Evolutionary conservation across 1,140 invertebrate genomes (phyloP).

Genomic region (Sitobion miscanthi): DNA sequence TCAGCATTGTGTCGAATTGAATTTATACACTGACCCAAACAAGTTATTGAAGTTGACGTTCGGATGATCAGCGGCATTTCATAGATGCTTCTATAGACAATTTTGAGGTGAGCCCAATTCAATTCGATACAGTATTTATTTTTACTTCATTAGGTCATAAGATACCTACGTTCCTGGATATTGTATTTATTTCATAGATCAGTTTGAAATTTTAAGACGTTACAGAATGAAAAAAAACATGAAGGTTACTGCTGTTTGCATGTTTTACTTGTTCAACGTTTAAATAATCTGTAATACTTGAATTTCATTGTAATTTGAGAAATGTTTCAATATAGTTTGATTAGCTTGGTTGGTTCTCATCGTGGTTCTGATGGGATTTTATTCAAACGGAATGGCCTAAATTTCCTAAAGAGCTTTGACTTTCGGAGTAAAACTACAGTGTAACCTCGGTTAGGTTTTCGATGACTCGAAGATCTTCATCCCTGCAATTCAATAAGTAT

Average conservation of each 20-base stretch:
- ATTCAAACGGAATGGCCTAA: neutral
- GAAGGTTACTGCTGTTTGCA: neutral
- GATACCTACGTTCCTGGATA: neutral
- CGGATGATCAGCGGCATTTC: neutral
- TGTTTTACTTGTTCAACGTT: neutral
- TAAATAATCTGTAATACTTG: neutral
- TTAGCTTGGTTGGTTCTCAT: neutral
- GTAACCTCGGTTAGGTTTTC: too few relatives aligned
- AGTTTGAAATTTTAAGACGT: neutral
- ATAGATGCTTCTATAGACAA: neutral
- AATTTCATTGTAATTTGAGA: neutral
- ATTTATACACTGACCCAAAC: neutral
- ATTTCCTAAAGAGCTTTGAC: neutral
- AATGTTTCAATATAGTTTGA: neutral
- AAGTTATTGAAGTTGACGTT: neutral
- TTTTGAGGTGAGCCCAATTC: neutral
- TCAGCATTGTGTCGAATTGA: neutral
- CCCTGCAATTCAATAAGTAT: too few relatives aligned
- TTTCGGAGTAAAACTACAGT: neutral
- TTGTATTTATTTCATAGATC: neutral
- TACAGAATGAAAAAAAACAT: neutral
- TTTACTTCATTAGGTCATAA: neutral
- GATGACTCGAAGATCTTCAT: too few relatives aligned
- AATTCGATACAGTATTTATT: neutral
- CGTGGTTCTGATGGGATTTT: neutral